Conservation (phyloP, 2,797 vertebrate species). For the Chaunax sp. region DNA sequence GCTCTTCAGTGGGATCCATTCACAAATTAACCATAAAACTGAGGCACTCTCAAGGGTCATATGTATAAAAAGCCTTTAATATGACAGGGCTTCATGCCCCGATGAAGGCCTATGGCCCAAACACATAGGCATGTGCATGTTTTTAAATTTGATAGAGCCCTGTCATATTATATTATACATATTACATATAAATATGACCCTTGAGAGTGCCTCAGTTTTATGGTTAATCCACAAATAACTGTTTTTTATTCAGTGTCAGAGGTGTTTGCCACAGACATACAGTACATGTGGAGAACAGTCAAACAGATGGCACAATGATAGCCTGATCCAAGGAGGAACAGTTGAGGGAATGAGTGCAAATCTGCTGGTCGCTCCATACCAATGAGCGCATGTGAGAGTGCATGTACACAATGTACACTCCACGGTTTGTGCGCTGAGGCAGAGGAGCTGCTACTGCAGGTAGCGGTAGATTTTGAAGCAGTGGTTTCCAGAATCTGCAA, state of each 20-base stretch:
- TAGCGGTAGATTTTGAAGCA: slow-evolving; percentile 99
- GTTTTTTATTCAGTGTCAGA: slow-evolving; percentile 10
- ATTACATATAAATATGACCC: too few species aligned
- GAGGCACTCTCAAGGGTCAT: too few species aligned
- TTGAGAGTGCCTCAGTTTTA: too few species aligned
- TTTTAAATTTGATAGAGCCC: too few species aligned
- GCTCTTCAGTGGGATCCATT: too few species aligned
- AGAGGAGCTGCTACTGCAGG: slow-evolving; percentile 86
- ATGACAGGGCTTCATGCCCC: too few species aligned
- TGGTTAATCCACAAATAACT: slow-evolving; percentile 7
- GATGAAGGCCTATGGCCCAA: too few species aligned
- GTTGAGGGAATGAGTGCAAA: slow-evolving; percentile 46
- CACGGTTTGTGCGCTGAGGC: slow-evolving; percentile 18
- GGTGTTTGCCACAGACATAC: slow-evolving; percentile 17
- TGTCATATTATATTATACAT: too few species aligned
- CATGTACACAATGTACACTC: slow-evolving; percentile 9
- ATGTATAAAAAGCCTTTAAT: too few species aligned
- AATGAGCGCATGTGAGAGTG: neutral
- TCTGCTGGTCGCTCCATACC: slow-evolving; percentile 21
- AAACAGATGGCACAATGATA: slow-evolving; percentile 57
- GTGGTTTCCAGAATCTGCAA: slow-evolving; percentile 99
- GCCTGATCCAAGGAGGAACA: slow-evolving; percentile 33
- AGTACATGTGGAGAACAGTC: slow-evolving; percentile 22
- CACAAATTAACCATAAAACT: too few species aligned
- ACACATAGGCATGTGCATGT: too few species aligned